phyloP scores from a whole-genome alignment of 2,888 invertebrate genomes.

The Nudaria mundana region DNA sequence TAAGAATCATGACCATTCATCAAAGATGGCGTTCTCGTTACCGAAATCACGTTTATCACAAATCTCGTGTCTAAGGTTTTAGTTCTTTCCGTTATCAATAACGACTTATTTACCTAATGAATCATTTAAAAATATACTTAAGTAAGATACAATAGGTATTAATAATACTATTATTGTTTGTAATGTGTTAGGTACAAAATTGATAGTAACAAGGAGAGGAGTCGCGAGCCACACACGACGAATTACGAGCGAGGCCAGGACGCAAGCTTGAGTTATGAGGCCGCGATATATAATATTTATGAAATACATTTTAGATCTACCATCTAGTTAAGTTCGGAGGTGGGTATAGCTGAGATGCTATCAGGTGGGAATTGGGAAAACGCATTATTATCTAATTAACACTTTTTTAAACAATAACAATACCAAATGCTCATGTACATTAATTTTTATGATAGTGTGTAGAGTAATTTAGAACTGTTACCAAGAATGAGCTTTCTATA shows the following conservation, averaged over 20 bases:
- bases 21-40: slow-evolving; percentile 70
- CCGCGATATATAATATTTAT: slow-evolving; percentile 70
- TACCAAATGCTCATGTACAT: too few species aligned
- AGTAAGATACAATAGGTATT: slow-evolving; percentile 30
- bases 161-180: slow-evolving; percentile 41
- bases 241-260: slow-evolving; percentile 70
- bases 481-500: too few species aligned
- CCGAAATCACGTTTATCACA: slow-evolving; percentile 79
- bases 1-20: slow-evolving; percentile 67
- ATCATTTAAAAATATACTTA: slow-evolving; percentile 31
- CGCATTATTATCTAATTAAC: not conserved
- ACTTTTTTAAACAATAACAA: too few species aligned
- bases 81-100: slow-evolving; percentile 39
- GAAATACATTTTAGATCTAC: slow-evolving; percentile 59
- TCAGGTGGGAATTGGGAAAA: slow-evolving; percentile 4
- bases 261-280: slow-evolving; percentile 67
- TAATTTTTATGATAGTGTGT: too few species aligned
- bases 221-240: slow-evolving; percentile 79
- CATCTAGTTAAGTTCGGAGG: slow-evolving; percentile 41
- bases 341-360: slow-evolving; percentile 13
- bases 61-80: slow-evolving; percentile 78
- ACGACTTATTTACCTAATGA: slow-evolving; percentile 27
- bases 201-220: slow-evolving; percentile 58
- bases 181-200: slow-evolving; percentile 32
- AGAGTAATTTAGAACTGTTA: too few species aligned